phyloP scores from a whole-genome alignment of 2,797 vertebrate species.

The Sphenodon punctatus region DNA sequence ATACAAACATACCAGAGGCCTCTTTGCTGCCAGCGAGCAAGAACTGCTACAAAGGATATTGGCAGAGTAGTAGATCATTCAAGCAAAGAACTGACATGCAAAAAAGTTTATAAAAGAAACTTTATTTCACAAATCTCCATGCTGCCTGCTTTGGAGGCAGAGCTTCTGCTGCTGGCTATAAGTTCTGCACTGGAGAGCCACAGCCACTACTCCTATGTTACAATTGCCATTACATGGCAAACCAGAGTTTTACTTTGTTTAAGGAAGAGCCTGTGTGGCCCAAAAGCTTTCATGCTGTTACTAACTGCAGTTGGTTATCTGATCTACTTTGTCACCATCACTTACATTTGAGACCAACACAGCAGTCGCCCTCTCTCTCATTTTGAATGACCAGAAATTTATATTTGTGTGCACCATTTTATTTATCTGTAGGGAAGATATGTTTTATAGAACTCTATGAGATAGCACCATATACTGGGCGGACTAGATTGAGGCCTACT shows the following conservation, averaged over 20 bases:
- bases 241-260: no score
- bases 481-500: rapidly evolving
- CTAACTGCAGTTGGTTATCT: no score
- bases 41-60: background rate
- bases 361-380: no score
- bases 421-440: no score
- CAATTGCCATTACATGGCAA: no score
- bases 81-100: background rate
- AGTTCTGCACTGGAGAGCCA: rapidly evolving
- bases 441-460: background rate
- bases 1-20: background rate
- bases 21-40: rapidly evolving
- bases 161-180: no score
- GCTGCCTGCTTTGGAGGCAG: background rate
- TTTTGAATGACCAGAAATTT: rapidly evolving
- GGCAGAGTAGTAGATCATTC: conserved; percentile 3
- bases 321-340: no score
- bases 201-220: rapidly evolving
- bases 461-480: background rate
- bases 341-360: no score
- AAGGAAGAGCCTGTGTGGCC: no score
- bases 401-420: background rate
- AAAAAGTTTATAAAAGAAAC: conserved; percentile 15
- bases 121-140: background rate
- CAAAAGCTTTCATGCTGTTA: no score